Evolutionary conservation across 1,140 invertebrate species (phyloP), one percentile per base, ranked within the genome.

Genomic region (Aphelinus atriplicis): DNA sequence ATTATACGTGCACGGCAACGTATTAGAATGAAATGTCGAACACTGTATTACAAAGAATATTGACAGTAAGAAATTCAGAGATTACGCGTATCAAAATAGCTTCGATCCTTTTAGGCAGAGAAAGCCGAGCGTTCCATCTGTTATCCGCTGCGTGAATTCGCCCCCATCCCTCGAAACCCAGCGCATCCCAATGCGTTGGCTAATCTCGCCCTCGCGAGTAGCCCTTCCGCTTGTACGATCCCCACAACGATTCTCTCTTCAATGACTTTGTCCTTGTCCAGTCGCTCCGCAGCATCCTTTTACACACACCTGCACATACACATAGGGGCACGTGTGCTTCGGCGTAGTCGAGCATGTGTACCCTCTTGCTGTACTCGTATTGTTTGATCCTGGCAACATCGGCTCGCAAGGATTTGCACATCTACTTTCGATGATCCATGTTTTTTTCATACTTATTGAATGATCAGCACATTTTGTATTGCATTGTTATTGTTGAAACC

Each of bases 221-320:
- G 42, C 56, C 65, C 9, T 42, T 67, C 66, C 26, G 60, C 56
- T 63, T 63, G 60, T 71, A 26, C 66, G 55, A 47, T 66, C 63
- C 26, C 26, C 58, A 26, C 26, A 26, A 26, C 71, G 47, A 65
- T 65, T 73, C 66, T 48, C 48, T 48, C 64, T 43, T 73, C 64
- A 62, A 73, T 56, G 72, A 73, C 48, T 73, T 68, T 45, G 72
- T 73, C 72, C 64, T 73, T 68, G 72, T 73, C 64, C 65, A 68
- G 61, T 26, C 26, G 26, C 26, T 26, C 26, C 26, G 26, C 26
- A 26, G 26, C 26, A 26, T 26, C 26, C 26, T 26, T 26, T 26
- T 26, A 10, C 42, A 7, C 42, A 58, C 53, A 58, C 51, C n/a
- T 26, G 2, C 55, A 58, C 46, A 57, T 53, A 55, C 61, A 4